These are phyloP conservation scores for Araneus ventricosus DNA, from an alignment of 1,140 invertebrate species.

Conservation along the genomic window DNA sequence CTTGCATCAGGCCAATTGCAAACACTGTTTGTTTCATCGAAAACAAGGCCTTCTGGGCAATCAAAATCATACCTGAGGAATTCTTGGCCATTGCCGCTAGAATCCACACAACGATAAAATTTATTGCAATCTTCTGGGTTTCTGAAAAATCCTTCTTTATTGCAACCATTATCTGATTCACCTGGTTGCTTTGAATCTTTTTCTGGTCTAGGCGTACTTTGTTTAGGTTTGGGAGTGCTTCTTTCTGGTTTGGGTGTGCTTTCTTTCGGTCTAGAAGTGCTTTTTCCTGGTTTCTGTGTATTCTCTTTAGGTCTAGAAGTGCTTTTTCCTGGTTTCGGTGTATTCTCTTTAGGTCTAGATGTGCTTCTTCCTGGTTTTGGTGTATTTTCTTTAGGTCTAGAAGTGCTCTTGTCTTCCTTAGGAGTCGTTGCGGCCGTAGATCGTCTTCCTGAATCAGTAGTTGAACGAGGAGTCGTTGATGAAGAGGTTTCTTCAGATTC, in stretches of 20 bases:
- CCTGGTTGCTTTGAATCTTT: neutral
- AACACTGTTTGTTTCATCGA: constrained; percentile 79
- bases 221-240: neutral
- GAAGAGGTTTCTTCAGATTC: neutral
- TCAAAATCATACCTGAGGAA: constrained; percentile 82
- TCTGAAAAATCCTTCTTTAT: constrained; percentile 84
- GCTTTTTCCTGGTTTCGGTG: neutral
- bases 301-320: neutral
- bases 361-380: neutral
- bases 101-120: constrained; percentile 83
- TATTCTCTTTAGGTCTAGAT: neutral
- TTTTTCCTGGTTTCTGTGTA: neutral
- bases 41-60: constrained; percentile 84
- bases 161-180: neutral
- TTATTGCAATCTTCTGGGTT: constrained; percentile 83
- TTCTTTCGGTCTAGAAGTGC: neutral
- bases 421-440: constrained; percentile 80
- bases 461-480: neutral
- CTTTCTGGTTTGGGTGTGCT: constrained; percentile 67
- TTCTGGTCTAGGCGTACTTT: neutral
- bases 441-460: neutral
- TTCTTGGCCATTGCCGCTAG: constrained; percentile 81
- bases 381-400: neutral
- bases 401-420: neutral
- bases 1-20: constrained; percentile 77